A percentile compares a stretch with the other conserved stretches of the same genome.
Conservation (phyloP, 2,113 vertebrate genomes). For the Urocitellus parryii region DNA sequence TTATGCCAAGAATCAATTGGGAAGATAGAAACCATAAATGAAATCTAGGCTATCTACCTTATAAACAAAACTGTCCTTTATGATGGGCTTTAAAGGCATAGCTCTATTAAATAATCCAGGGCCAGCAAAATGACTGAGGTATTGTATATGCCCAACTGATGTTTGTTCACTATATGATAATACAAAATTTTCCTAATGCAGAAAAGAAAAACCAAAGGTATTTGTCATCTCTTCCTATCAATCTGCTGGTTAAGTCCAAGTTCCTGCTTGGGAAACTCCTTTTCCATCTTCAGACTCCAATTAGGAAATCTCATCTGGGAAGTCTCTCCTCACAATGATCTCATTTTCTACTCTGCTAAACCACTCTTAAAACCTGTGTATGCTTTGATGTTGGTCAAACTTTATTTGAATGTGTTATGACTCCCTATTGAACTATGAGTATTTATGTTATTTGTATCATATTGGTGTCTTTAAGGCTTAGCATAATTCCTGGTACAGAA, state of each 20-base stretch:
- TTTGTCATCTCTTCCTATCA: not conserved
- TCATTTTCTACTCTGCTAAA: not conserved
- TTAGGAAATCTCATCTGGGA: constrained; percentile 7
- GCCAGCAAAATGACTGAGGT: not conserved
- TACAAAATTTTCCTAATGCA: constrained; percentile 14
- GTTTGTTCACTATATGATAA: not conserved
- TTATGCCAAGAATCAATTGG: constrained; percentile 59
- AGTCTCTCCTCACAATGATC: not conserved
- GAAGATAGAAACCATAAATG: constrained; percentile 52
- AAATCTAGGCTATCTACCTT: constrained; percentile 47
- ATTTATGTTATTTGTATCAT: not conserved
- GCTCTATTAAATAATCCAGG: constrained; percentile 4
- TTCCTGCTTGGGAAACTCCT: not conserved
- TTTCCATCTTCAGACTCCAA: not conserved
- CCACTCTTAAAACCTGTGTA: not conserved
- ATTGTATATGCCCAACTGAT: not conserved
- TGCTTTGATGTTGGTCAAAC: constrained; percentile 12
- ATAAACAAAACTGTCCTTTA: constrained; percentile 45
- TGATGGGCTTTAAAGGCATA: not conserved
- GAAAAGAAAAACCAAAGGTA: not conserved
- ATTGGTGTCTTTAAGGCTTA: not conserved
- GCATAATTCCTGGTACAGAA: not conserved
- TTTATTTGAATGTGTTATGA: constrained; percentile 28
- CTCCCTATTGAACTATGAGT: not conserved
- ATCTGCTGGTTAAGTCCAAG: not conserved